These are phyloP conservation scores for Trichechus manatus DNA, from an alignment of 2,113 vertebrate genomes.

Conservation along the genomic window DNA sequence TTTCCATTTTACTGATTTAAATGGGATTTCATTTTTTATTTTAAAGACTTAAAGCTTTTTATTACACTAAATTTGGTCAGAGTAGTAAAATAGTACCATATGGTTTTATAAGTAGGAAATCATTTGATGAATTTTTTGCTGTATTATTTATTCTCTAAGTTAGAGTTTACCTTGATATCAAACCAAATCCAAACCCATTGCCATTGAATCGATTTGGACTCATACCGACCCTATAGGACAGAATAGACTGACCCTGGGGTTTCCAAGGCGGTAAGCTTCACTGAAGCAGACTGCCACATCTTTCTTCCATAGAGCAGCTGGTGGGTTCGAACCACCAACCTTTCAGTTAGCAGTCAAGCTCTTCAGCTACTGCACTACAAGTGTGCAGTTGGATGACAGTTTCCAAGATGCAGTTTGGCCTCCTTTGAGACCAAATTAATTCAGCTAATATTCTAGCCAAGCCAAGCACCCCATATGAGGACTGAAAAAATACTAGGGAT, in stretches of 20 bases:
- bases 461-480: background rate
- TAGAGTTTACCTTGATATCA: slow-evolving; percentile 43
- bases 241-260: background rate
- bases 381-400: background rate
- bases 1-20: slow-evolving; percentile 5
- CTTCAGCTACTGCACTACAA: background rate
- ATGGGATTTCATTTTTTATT: slow-evolving; percentile 44
- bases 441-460: background rate
- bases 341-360: background rate
- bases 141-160: background rate
- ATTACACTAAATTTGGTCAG: background rate
- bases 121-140: background rate
- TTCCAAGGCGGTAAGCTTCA: background rate
- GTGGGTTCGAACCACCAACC: background rate
- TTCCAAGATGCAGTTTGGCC: background rate
- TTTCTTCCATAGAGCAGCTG: background rate
- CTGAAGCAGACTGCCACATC: background rate
- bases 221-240: background rate
- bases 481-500: background rate
- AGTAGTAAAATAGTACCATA: slow-evolving; percentile 8
- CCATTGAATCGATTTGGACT: background rate
- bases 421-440: background rate
- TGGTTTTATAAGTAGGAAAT: slow-evolving; percentile 30
- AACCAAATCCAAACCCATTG: background rate
- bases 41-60: slow-evolving; percentile 38